Conservation (phyloP, 1,140 invertebrate species). For the Sitobion miscanthi region DNA sequence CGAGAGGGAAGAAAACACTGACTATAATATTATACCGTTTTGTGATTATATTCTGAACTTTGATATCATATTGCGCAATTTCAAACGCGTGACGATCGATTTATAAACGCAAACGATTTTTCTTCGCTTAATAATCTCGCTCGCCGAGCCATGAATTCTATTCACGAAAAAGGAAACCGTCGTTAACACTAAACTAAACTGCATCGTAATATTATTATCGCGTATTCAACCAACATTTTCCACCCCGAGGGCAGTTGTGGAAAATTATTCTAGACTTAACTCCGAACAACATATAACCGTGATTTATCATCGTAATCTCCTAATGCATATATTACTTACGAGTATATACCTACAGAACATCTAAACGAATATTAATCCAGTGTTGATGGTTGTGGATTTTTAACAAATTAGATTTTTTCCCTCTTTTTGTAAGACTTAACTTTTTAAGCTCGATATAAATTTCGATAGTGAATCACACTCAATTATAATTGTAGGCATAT, state of each 20-base stretch:
- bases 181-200: not conserved
- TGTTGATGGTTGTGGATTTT: not conserved
- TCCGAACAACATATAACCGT: not conserved
- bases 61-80: not conserved
- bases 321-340: not conserved
- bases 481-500: not conserved
- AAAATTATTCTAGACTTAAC: not conserved
- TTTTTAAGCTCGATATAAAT: not conserved
- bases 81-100: not conserved
- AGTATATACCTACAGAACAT: not conserved
- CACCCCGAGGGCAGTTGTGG: not conserved
- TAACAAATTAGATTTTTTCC: not conserved
- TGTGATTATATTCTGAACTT: not conserved
- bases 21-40: not conserved
- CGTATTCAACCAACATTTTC: not conserved
- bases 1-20: no score
- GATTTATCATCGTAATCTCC: not conserved
- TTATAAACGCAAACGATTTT: not conserved
- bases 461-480: not conserved
- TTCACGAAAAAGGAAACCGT: not conserved
- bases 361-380: not conserved
- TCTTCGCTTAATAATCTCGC: not conserved
- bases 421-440: not conserved
- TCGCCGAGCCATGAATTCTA: not conserved
- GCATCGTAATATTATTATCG: no score